phyloP scores from a whole-genome alignment of 2,888 invertebrate genomes.

The Lumbricus terrestris region DNA sequence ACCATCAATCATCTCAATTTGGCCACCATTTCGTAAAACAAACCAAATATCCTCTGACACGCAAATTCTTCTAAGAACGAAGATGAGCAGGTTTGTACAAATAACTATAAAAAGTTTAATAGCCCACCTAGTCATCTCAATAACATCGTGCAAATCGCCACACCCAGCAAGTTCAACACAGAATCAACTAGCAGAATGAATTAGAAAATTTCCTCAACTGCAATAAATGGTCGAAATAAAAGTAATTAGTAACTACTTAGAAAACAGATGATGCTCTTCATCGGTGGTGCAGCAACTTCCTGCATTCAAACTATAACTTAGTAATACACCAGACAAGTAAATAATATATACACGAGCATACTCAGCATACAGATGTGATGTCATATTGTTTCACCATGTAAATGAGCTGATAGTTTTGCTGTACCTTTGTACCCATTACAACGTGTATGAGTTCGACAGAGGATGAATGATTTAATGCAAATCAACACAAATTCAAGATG shows the following conservation, averaged over 20 bases:
- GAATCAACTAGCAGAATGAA: neutral
- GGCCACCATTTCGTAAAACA: neutral
- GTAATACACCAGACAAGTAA: too few relatives aligned
- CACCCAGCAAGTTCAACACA: neutral
- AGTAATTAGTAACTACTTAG: neutral
- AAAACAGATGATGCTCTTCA: neutral
- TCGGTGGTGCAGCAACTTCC: neutral
- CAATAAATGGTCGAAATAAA: neutral
- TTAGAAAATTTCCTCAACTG: neutral
- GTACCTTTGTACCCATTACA: neutral
- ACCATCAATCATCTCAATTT: neutral
- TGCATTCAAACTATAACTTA: neutral
- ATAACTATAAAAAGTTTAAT: neutral
- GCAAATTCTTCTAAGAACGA: neutral
- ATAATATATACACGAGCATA: neutral
- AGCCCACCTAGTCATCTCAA: neutral
- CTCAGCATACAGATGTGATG: neutral
- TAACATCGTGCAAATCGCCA: neutral
- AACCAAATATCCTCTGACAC: slow-evolving; percentile 3
- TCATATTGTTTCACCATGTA: neutral
- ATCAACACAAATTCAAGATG: too few relatives aligned
- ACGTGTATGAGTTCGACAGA: neutral
- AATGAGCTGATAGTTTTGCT: neutral
- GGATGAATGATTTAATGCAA: neutral
- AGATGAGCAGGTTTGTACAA: neutral